Evolutionary conservation across 2,888 invertebrate genomes (phyloP).

Genomic region (Coremacera marginata): DNA sequence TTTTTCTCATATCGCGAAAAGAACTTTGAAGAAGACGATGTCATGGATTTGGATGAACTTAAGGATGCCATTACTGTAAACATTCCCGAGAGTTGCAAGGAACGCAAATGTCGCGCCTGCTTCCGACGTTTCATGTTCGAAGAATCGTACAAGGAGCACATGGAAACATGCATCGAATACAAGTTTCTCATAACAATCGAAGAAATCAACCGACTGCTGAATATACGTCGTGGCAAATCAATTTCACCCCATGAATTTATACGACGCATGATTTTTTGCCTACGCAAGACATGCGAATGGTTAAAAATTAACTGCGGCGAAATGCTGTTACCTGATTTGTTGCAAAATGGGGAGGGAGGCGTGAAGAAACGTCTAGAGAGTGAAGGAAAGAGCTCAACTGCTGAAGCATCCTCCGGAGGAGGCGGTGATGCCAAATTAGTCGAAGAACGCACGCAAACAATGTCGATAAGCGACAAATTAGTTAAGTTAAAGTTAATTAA

Average conservation of each 20-base stretch:
- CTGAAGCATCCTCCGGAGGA: conserved; percentile 45
- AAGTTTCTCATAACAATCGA: conserved; percentile 63
- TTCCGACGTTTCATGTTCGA: conserved; percentile 68
- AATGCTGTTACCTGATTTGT: conserved; percentile 59
- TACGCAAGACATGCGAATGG: conserved; percentile 67
- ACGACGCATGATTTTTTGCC: conserved; percentile 65
- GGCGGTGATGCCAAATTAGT: conserved; percentile 12
- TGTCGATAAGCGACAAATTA: not conserved
- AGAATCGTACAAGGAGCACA: conserved; percentile 64
- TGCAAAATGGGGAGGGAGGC: conserved; percentile 34
- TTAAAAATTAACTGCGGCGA: conserved; percentile 61
- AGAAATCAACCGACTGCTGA: conserved; percentile 62
- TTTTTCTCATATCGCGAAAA: conserved; percentile 66
- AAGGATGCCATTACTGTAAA: conserved; percentile 65
- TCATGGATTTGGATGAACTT: conserved; percentile 63
- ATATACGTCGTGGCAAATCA: conserved; percentile 62
- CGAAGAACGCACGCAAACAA: conserved; percentile 19
- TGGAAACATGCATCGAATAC: conserved; percentile 65
- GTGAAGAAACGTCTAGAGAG: conserved; percentile 45
- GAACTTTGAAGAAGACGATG: conserved; percentile 67
- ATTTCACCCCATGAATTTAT: conserved; percentile 68
- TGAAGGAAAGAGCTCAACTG: conserved; percentile 46
- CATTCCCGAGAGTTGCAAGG: conserved; percentile 66
- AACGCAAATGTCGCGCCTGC: conserved; percentile 67
- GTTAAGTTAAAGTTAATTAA: conserved; percentile 8